phyloP scores from a whole-genome alignment of 2,888 invertebrate genomes.

The Hyles lineata region DNA sequence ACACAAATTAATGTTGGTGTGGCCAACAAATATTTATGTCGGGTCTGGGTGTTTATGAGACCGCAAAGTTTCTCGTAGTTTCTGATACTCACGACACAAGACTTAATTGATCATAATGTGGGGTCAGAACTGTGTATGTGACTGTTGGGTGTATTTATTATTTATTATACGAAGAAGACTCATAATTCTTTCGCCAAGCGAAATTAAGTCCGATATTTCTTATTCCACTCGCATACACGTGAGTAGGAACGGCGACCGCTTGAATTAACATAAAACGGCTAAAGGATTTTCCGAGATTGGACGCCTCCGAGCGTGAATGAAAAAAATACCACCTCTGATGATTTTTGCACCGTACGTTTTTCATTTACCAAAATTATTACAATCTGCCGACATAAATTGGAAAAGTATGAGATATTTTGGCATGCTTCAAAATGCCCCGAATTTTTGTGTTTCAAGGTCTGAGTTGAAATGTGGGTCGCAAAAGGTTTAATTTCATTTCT shows the following conservation, averaged over 20 bases:
- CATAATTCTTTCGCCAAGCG: background rate
- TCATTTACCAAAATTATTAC: conserved; percentile 54
- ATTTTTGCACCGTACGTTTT: conserved; percentile 46
- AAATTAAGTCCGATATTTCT: background rate
- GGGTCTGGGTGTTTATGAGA: too few relatives aligned
- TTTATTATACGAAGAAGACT: too few relatives aligned
- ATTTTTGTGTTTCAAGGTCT: background rate
- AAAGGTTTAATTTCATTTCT: too few relatives aligned
- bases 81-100: too few relatives aligned
- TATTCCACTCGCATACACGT: conserved; percentile 32
- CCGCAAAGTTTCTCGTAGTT: too few relatives aligned
- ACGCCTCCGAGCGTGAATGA: conserved; percentile 52
- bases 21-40: too few relatives aligned
- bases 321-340: conserved; percentile 45
- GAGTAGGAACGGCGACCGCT: conserved; percentile 35
- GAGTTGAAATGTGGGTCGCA: too few relatives aligned
- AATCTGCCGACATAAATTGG: background rate
- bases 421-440: background rate
- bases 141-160: too few relatives aligned
- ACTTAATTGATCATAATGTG: too few relatives aligned
- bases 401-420: background rate
- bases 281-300: conserved; percentile 47
- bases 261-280: conserved; percentile 16
- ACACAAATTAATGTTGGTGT: too few relatives aligned
- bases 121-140: too few relatives aligned